A percentile compares a stretch with the other conserved stretches of the same genome.
phyloP scores from a whole-genome alignment of 2,888 invertebrate species.

The Synergus itoensis region DNA sequence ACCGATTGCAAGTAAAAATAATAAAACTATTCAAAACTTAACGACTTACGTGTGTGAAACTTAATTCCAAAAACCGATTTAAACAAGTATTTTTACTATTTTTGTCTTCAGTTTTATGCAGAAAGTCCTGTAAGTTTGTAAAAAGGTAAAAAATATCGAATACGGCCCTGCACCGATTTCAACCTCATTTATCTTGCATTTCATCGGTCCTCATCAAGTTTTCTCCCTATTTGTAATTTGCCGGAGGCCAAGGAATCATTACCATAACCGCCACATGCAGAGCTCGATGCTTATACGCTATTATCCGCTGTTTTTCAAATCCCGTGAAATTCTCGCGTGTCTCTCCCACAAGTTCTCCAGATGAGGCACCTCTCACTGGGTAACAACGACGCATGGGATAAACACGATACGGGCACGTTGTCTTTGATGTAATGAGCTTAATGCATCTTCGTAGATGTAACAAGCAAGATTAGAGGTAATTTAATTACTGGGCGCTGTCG shows the following conservation, averaged over 20 bases:
- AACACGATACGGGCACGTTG: conserved; percentile 55
- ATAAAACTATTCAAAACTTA: too few relatives aligned
- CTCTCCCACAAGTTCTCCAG: conserved; percentile 25
- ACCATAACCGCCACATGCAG: conserved; percentile 34
- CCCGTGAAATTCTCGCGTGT: conserved; percentile 40
- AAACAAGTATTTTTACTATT: too few relatives aligned
- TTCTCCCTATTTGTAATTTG: conserved; percentile 40
- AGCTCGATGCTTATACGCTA: conserved; percentile 35
- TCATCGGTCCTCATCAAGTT: conserved; percentile 39
- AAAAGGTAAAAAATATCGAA: neutral
- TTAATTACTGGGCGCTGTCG: conserved; percentile 56
- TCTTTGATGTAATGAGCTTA: conserved; percentile 60
- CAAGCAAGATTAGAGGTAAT: conserved; percentile 56
- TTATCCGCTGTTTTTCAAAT: conserved; percentile 38
- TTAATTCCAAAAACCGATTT: too few relatives aligned
- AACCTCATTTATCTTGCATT: conserved; percentile 32
- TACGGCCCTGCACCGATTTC: conserved; percentile 22
- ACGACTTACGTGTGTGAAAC: too few relatives aligned
- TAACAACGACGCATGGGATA: conserved; percentile 55
- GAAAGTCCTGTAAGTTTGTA: neutral
- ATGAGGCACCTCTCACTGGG: conserved; percentile 47
- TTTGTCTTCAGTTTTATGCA: too few relatives aligned
- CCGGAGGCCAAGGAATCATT: conserved; percentile 18
- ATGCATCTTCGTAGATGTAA: conserved; percentile 58
- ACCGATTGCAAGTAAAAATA: too few relatives aligned